These are phyloP conservation scores for Heteromormyrus szaboi DNA, from an alignment of 2,797 vertebrate species.

Conservation along the genomic window DNA sequence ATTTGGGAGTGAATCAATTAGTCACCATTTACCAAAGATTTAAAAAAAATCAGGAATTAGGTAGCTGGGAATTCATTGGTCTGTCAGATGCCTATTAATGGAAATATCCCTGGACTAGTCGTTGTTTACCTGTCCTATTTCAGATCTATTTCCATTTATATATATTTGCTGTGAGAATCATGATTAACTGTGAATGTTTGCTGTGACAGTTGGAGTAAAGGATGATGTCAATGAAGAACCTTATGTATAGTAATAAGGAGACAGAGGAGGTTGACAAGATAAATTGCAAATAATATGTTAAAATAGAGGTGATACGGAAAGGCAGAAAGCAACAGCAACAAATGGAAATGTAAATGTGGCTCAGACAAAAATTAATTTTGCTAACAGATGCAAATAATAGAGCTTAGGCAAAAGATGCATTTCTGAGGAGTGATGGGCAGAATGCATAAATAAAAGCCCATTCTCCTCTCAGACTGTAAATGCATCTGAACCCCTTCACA, in stretches of 20 bases:
- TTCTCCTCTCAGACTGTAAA: not conserved
- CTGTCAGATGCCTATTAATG: not conserved
- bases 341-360: not conserved
- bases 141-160: not conserved
- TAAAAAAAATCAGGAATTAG: not conserved
- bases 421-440: not conserved
- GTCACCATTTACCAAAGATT: not conserved
- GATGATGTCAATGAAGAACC: not conserved
- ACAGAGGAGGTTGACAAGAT: not conserved
- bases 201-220: not conserved
- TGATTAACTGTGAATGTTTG: not conserved
- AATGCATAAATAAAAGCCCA: not conserved
- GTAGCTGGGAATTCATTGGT: not conserved
- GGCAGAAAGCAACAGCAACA: not conserved
- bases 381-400: not conserved
- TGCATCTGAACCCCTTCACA: not conserved
- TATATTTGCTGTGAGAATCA: not conserved
- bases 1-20: not conserved
- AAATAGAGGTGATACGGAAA: not conserved
- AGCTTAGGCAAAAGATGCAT: not conserved
- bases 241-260: not conserved
- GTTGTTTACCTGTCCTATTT: not conserved
- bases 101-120: not conserved
- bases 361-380: not conserved
- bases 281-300: not conserved